These are phyloP conservation scores for Pionites leucogaster DNA, from an alignment of 2,113 vertebrate species.

Conservation along the genomic window DNA sequence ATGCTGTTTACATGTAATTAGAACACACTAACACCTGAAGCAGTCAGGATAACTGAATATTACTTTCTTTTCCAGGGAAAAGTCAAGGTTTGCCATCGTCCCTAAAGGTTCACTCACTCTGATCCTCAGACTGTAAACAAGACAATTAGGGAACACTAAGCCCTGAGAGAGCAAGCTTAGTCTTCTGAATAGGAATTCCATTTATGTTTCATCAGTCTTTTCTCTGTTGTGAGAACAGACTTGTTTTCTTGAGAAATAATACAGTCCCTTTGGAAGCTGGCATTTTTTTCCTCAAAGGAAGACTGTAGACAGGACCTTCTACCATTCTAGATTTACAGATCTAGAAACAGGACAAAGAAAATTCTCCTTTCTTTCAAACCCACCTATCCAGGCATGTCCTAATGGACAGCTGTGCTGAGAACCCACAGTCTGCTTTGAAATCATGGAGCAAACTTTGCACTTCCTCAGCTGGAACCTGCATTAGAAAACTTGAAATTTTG, in stretches of 20 bases:
- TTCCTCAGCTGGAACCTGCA: background rate
- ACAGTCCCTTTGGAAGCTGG: background rate
- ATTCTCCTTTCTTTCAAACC: background rate
- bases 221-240: background rate
- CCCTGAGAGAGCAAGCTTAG: accelerated
- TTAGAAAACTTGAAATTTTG: background rate
- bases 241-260: background rate
- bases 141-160: background rate
- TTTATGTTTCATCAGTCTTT: background rate
- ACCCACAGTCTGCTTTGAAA: background rate
- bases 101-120: background rate
- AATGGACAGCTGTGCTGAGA: background rate
- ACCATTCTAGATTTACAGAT: background rate
- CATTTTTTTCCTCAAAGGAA: background rate
- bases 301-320: background rate
- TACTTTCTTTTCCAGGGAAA: background rate
- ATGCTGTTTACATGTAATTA: background rate
- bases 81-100: background rate
- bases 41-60: background rate
- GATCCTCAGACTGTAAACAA: background rate
- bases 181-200: background rate
- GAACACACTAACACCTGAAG: background rate
- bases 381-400: background rate
- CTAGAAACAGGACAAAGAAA: background rate
- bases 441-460: background rate